Conservation (phyloP, 2,113 vertebrate species). For the Tachuris rubrigastra region DNA sequence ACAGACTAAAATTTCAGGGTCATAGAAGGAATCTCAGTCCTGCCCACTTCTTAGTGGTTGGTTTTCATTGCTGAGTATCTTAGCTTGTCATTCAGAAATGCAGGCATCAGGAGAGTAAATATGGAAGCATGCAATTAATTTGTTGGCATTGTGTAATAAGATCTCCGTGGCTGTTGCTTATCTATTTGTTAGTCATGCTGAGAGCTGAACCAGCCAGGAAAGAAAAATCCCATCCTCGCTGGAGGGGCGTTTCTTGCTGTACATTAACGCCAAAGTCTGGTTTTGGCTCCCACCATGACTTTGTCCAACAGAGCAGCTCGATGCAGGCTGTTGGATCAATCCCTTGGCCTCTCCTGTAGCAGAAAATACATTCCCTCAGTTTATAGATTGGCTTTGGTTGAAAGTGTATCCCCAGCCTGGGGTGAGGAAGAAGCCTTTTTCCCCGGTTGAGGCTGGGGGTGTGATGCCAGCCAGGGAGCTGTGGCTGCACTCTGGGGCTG, state of each 20-base stretch:
- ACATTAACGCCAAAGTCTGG: background rate
- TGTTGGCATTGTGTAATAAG: background rate
- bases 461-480: background rate
- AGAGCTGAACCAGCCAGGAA: background rate
- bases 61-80: background rate
- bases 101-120: background rate
- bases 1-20: background rate
- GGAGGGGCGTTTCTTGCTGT: background rate
- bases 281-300: background rate
- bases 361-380: background rate
- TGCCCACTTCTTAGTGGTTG: background rate
- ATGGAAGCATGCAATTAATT: background rate
- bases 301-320: background rate
- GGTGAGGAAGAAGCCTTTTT: background rate
- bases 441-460: background rate
- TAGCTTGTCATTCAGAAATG: background rate
- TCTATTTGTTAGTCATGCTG: background rate
- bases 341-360: accelerated
- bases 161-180: background rate
- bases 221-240: background rate
- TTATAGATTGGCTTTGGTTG: background rate
- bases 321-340: background rate
- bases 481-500: background rate
- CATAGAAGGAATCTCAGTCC: background rate
- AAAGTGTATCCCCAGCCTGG: background rate